These are phyloP conservation scores for Agrochola lychnidis DNA, from an alignment of 2,888 invertebrate genomes.

Conservation along the genomic window DNA sequence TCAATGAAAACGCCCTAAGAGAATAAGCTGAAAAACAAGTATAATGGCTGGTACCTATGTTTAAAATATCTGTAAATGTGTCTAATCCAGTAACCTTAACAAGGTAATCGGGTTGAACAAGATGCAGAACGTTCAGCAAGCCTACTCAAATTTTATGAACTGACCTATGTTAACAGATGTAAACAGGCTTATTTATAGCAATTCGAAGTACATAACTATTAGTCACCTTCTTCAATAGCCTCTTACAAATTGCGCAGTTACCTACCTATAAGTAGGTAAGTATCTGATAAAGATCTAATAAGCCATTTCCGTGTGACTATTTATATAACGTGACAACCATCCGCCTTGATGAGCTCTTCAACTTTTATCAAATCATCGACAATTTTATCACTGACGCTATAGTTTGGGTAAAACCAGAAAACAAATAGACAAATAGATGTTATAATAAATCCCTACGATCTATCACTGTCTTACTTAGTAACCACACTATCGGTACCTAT, in stretches of 20 bases:
- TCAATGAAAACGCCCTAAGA: not conserved
- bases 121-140: no score
- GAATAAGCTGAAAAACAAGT: not conserved
- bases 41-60: not conserved
- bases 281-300: constrained; percentile 11
- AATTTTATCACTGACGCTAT: not conserved
- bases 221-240: constrained; percentile 23
- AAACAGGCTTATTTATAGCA: not conserved
- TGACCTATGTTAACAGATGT: constrained; percentile 4
- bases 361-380: constrained; percentile 8
- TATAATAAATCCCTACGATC: not conserved
- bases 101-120: not conserved
- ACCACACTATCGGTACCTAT: not conserved
- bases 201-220: constrained; percentile 1
- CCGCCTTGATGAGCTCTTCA: constrained; percentile 5
- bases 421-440: not conserved
- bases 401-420: constrained; percentile 5
- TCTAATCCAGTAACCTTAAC: no score
- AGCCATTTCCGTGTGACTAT: not conserved
- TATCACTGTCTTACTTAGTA: not conserved
- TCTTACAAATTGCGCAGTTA: constrained; percentile 21
- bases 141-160: not conserved
- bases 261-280: not conserved
- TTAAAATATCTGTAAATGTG: not conserved
- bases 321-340: not conserved